phyloP scores from a whole-genome alignment of 1,140 invertebrate genomes.

The Nasonia vitripennis region DNA sequence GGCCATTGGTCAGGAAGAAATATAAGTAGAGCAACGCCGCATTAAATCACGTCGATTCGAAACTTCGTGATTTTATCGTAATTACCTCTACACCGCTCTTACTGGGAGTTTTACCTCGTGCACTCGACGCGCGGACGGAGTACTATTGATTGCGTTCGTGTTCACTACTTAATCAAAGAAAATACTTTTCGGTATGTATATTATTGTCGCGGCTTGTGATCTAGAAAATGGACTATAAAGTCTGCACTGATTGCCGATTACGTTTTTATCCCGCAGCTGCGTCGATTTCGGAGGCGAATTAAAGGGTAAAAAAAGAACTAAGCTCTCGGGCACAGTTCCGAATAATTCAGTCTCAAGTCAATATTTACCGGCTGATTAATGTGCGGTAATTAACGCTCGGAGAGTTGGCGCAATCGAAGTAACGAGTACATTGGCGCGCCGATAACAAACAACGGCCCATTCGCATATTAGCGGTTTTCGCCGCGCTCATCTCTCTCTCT shows the following conservation, averaged over 20 bases:
- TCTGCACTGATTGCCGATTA: no score
- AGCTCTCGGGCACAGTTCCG: not conserved
- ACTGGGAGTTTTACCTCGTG: not conserved
- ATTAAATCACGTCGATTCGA: not conserved
- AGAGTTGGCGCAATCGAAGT: not conserved
- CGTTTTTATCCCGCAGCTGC: no score
- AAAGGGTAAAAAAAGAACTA: not conserved
- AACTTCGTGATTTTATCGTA: slow-evolving; percentile 23
- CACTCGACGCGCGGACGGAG: not conserved
- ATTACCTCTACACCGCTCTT: not conserved
- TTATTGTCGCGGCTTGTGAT: not conserved
- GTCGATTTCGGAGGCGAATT: no score
- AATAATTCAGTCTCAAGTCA: not conserved
- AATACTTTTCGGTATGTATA: not conserved
- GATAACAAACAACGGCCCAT: slow-evolving; percentile 1
- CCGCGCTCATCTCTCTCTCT: not conserved
- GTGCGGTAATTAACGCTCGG: not conserved
- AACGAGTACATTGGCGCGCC: slow-evolving; percentile 3
- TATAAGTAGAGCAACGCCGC: not conserved
- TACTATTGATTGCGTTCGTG: not conserved
- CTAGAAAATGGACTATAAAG: no score
- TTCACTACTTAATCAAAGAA: not conserved
- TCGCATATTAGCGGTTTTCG: not conserved
- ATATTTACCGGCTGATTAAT: slow-evolving; percentile 7
- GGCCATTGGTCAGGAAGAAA: not conserved